Evolutionary conservation across 2,797 vertebrate species (phyloP).

Genomic region (Astyanax mexicanus): DNA sequence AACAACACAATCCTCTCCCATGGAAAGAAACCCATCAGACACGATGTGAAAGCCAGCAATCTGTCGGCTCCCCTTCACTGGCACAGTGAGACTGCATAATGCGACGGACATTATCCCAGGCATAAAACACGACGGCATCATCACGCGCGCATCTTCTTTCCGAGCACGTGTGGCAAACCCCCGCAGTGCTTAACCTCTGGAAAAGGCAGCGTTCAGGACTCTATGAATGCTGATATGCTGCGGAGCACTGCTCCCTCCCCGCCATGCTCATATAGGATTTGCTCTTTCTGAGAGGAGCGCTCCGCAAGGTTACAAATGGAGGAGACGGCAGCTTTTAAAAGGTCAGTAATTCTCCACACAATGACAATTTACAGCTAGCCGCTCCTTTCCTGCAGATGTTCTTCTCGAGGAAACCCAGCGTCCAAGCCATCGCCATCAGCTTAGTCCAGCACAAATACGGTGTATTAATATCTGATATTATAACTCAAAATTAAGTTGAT

Average conservation of each 20-base stretch:
- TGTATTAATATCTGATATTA: neutral
- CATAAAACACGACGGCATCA: constrained; percentile 44
- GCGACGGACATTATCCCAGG: constrained; percentile 43
- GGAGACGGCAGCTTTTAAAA: constrained; percentile 53
- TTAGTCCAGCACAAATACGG: constrained; percentile 32
- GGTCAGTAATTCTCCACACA: constrained; percentile 57
- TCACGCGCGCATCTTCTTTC: constrained; percentile 50
- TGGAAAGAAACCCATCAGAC: constrained; percentile 40
- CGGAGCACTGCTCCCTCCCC: constrained; percentile 14
- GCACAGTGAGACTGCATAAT: constrained; percentile 38
- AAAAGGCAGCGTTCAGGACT: constrained; percentile 55
- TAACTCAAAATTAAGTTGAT: constrained; percentile 26
- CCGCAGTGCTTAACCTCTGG: constrained; percentile 60
- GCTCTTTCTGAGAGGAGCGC: constrained; percentile 47
- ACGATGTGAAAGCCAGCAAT: constrained; percentile 39
- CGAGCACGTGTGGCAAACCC: constrained; percentile 51
- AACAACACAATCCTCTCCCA: constrained; percentile 12
- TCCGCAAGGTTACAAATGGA: constrained; percentile 54
- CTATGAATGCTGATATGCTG: constrained; percentile 60
- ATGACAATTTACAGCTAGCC: constrained; percentile 42
- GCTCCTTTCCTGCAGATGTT: constrained; percentile 45
- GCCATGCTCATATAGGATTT: constrained; percentile 36
- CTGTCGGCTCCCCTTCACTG: constrained; percentile 22
- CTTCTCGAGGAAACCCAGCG: constrained; percentile 13
- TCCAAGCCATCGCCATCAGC: constrained; percentile 25